phyloP scores from a whole-genome alignment of 1,140 invertebrate species.

The Aplysia californica region DNA sequence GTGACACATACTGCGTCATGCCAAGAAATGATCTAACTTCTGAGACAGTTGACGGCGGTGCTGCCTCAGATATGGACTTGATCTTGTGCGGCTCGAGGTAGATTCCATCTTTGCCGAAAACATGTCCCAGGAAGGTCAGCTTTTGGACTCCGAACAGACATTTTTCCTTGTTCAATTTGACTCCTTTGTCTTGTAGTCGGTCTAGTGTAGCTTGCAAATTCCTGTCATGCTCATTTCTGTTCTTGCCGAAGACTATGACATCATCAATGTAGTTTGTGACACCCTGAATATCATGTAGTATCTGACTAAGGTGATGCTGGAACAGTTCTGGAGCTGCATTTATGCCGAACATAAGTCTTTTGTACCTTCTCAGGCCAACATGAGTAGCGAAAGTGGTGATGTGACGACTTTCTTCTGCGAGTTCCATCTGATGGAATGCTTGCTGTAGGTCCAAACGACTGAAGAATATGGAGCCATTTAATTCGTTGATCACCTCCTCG shows the following conservation, averaged over 20 bases:
- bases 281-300: constrained; percentile 23
- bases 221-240: constrained; percentile 28
- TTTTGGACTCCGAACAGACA: constrained; percentile 32
- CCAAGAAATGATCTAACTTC: constrained; percentile 42
- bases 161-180: constrained; percentile 38
- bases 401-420: constrained; percentile 24
- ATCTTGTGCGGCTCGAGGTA: constrained; percentile 51
- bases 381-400: constrained; percentile 45
- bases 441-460: constrained; percentile 38
- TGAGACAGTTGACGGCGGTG: constrained; percentile 19
- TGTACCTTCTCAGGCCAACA: constrained; percentile 36
- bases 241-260: constrained; percentile 40
- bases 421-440: constrained; percentile 37
- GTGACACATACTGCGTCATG: constrained; percentile 35
- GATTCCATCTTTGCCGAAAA: constrained; percentile 35
- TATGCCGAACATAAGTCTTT: constrained; percentile 41
- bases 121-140: constrained; percentile 35
- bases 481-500: constrained; percentile 44
- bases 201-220: background rate
- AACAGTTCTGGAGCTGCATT: constrained; percentile 39
- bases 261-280: constrained; percentile 37
- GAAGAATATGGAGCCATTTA: constrained; percentile 36
- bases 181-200: constrained; percentile 24
- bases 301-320: constrained; percentile 31
- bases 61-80: constrained; percentile 48